Base-by-base conservation (phyloP, 2,888 invertebrate species). In the Hirtodrosophila confusa region DNA sequence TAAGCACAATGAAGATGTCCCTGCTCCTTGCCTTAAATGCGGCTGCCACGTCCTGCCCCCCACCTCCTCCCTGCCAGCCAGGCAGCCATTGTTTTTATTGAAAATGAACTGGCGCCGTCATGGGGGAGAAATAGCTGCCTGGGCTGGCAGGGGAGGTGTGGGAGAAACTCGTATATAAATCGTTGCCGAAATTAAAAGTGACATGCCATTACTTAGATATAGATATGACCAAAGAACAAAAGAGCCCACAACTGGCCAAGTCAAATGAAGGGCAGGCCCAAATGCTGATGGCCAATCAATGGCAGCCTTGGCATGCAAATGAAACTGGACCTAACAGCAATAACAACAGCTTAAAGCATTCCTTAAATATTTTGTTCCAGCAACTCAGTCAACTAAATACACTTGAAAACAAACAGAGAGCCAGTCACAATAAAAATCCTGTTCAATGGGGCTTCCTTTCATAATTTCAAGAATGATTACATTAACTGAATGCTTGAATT, bases 131-230 rank as follows among this genome's bases (percentile, higher is more conserved):
- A 11, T 27, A 49, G 41, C 43, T 44, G 44, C 23, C 40, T 3
- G n/a, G 29, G 41, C 17, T 17, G 12, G 6, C 10, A 4, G n/a
- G 3, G 17, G 10, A 12, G n/a, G 43, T 24, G 29, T 36, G 33
- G 23, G 33, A 31, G 23, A 64, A 17, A 17, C 1, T 17, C 17
- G 17, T 62, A 49, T 73, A 86, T 86, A 84, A 88, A 84, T 84
- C 74, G 88, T 54, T 67, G 65, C 49, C 62, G 62, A 86, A 86
- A 88, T 84, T 88, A 84, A 84, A 88, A 76, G 75, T 86, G 88
- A 88, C 84, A 80, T 84, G 73, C 84, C 75, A 80, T 75, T 74
- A 84, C 74, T 75, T 69, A 66, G 69, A 69, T 69, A 77, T 67
- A 67, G 75, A 87, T 75, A 65, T 70, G 75, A 68, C 36, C 27